Evolutionary conservation across 2,888 invertebrate genomes (phyloP).

Genomic region (Micropterix aruncella): DNA sequence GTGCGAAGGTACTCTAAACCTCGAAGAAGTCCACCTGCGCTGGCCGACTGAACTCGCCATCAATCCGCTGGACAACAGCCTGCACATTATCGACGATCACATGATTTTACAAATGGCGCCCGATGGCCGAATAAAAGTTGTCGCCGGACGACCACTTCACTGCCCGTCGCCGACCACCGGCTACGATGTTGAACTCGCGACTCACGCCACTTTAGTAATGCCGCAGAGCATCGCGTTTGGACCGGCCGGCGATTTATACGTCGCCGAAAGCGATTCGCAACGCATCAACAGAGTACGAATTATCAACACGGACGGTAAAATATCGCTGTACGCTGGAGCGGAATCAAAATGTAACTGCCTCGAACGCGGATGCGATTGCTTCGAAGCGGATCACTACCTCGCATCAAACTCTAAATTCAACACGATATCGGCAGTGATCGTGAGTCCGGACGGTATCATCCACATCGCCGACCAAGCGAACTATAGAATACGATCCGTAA

Average conservation of each 20-base stretch:
- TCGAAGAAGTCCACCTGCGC: conserved; percentile 85
- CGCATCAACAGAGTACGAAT: conserved; percentile 82
- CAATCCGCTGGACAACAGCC: conserved; percentile 85
- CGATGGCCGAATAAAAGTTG: conserved; percentile 81
- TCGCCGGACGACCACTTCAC: conserved; percentile 86
- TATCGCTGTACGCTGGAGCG: conserved; percentile 85
- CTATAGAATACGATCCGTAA: conserved; percentile 74
- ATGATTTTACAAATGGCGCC: conserved; percentile 87
- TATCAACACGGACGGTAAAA: conserved; percentile 87
- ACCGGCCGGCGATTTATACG: conserved; percentile 80
- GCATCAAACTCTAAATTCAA: conserved; percentile 91
- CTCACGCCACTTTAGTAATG: conserved; percentile 82
- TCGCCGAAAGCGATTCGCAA: conserved; percentile 93
- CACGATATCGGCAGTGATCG: conserved; percentile 83
- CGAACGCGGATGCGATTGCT: conserved; percentile 84
- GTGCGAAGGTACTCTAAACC: conserved; percentile 78
- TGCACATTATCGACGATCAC: conserved; percentile 94
- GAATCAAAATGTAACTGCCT: conserved; percentile 90
- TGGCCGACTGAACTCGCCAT: conserved; percentile 96
- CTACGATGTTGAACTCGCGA: conserved; percentile 76
- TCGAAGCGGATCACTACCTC: conserved; percentile 79
- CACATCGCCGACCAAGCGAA: conserved; percentile 94
- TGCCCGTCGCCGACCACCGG: conserved; percentile 74
- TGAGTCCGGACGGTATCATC: conserved; percentile 87
- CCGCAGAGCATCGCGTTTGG: conserved; percentile 92